Percentiles rank a stretch among this genome's conserved stretches.
Conservation (phyloP, 2,797 vertebrate genomes). For the Sebastes glaucus region DNA sequence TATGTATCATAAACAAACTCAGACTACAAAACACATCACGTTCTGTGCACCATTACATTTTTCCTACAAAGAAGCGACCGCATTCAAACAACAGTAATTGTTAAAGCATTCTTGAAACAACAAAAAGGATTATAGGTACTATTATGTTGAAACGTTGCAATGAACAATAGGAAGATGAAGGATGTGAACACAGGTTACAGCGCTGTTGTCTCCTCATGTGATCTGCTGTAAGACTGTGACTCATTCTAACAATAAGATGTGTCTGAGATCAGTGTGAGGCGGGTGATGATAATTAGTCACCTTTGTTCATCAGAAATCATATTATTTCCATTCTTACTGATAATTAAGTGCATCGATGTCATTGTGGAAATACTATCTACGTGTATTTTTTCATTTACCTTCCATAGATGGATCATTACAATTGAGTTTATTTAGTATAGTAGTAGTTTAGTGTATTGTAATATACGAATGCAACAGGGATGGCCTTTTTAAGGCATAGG, state of each 20-base stretch:
- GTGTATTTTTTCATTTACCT: background rate
- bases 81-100: background rate
- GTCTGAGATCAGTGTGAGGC: background rate
- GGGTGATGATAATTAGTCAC: background rate
- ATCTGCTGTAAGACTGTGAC: background rate
- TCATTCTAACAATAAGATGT: background rate
- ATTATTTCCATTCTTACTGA: background rate
- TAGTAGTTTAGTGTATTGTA: background rate
- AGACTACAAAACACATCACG: background rate
- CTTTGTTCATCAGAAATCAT: background rate
- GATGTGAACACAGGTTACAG: background rate
- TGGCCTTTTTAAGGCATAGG: background rate
- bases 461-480: background rate
- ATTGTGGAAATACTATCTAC: background rate
- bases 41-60: background rate
- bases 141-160: background rate
- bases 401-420: background rate
- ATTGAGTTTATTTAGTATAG: background rate
- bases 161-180: background rate
- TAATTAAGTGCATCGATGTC: background rate
- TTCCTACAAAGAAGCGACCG: background rate
- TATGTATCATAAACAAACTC: background rate
- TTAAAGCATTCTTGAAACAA: background rate
- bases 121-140: background rate
- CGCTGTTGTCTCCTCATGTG: background rate